These are phyloP conservation scores for Dreissena rostriformis DNA, from an alignment of 1,140 invertebrate genomes.

Conservation along the genomic window DNA sequence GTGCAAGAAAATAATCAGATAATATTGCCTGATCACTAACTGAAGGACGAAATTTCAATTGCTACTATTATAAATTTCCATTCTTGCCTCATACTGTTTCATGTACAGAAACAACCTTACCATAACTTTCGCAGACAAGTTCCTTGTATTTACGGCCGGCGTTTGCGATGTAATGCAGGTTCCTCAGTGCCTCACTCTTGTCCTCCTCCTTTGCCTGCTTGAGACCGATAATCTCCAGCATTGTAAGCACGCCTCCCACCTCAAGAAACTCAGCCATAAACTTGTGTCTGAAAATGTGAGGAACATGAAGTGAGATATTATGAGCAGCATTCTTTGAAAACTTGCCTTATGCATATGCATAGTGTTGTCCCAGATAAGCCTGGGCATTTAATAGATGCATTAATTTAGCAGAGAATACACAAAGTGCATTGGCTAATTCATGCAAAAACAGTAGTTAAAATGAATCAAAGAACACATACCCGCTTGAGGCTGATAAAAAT, in stretches of 20 bases:
- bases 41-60: background rate
- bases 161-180: constrained; percentile 78
- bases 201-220: constrained; percentile 80
- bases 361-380: background rate
- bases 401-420: background rate
- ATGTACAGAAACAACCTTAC: constrained; percentile 58
- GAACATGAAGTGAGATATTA: too few relatives aligned
- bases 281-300: constrained; percentile 73
- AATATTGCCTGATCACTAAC: background rate
- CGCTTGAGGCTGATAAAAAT: constrained; percentile 81
- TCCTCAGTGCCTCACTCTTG: constrained; percentile 77
- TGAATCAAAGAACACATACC: constrained; percentile 68
- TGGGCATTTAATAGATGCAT: too few relatives aligned
- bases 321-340: too few relatives aligned
- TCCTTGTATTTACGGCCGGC: constrained; percentile 81
- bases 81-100: too few relatives aligned
- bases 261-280: constrained; percentile 81
- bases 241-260: constrained; percentile 79
- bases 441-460: background rate
- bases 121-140: constrained; percentile 82
- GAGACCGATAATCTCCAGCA: constrained; percentile 79
- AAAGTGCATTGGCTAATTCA: background rate
- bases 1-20: too few relatives aligned
- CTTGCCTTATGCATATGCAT: background rate
- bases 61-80: background rate